Evolutionary conservation across 1,140 invertebrate species (phyloP).

Genomic region (Lordiphosa mommai): DNA sequence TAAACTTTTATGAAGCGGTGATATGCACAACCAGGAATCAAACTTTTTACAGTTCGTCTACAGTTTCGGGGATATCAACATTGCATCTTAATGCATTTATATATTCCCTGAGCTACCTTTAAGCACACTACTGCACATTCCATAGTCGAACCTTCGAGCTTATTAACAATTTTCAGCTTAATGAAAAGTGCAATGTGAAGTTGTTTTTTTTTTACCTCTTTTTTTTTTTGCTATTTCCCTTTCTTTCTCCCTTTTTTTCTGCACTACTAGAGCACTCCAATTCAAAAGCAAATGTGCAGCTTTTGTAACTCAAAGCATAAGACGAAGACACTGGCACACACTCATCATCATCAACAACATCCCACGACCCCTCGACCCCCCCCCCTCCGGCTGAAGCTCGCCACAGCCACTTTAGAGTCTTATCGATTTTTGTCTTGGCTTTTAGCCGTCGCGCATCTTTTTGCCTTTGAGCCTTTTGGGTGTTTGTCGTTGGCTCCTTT

Average conservation of each 20-base stretch:
- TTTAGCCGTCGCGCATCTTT: conserved; percentile 30
- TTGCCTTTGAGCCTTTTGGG: conserved; percentile 48
- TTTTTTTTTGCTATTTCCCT: background rate
- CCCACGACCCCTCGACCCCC: background rate
- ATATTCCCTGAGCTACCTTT: no score
- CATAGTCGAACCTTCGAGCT: no score
- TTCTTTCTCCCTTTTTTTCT: background rate
- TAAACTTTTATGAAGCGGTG: no score
- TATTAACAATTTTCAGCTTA: conserved; percentile 53
- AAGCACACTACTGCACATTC: no score
- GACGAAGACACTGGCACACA: conserved; percentile 31
- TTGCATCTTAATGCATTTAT: conserved; percentile 12
- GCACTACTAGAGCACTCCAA: conserved; percentile 31
- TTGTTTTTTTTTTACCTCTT: conserved; percentile 2
- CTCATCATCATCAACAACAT: conserved; percentile 19
- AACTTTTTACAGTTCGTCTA: no score
- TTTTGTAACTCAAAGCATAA: conserved; percentile 42
- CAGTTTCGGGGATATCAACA: no score
- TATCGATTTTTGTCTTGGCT: conserved; percentile 66
- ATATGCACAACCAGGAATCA: no score
- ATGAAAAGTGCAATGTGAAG: conserved; percentile 69
- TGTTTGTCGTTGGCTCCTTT: conserved; percentile 54
- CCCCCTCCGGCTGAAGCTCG: conserved; percentile 4
- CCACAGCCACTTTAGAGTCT: conserved; percentile 63
- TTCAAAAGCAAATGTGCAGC: conserved; percentile 61